phyloP scores from a whole-genome alignment of 2,113 vertebrate genomes.

The Tupaia tana region DNA sequence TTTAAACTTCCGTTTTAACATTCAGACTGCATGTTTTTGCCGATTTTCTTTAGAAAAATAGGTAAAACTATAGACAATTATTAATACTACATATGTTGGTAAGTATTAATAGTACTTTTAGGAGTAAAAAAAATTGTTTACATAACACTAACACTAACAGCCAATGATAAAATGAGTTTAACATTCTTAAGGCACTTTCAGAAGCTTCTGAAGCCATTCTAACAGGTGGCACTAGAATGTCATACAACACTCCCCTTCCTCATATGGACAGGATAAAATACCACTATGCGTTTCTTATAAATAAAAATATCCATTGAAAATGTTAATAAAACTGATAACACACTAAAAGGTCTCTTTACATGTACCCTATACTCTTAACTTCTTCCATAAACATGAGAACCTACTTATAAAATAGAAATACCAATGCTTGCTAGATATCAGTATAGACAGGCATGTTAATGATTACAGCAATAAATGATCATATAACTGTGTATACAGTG shows the following conservation, averaged over 20 bases:
- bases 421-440: neutral
- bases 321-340: neutral
- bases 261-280: neutral
- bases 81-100: neutral
- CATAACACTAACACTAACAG: neutral
- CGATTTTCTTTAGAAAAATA: conserved; percentile 32
- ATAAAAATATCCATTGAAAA: neutral
- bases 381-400: neutral
- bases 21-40: conserved; percentile 11
- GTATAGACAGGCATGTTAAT: neutral
- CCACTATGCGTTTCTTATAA: neutral
- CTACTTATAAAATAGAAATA: neutral
- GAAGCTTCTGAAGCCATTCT: conserved; percentile 33
- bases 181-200: neutral
- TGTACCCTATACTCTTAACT: neutral
- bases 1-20: neutral
- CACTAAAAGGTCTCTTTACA: neutral
- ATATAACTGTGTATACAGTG: neutral
- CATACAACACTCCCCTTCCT: neutral
- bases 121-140: neutral
- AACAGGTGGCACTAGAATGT: conserved; percentile 60
- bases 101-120: neutral
- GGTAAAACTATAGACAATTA: neutral
- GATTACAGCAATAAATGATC: neutral
- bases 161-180: neutral